A percentile compares a stretch with the other conserved stretches of the same genome.
Conservation (phyloP, 2,888 invertebrate genomes). For the Diadegma fenestrale region DNA sequence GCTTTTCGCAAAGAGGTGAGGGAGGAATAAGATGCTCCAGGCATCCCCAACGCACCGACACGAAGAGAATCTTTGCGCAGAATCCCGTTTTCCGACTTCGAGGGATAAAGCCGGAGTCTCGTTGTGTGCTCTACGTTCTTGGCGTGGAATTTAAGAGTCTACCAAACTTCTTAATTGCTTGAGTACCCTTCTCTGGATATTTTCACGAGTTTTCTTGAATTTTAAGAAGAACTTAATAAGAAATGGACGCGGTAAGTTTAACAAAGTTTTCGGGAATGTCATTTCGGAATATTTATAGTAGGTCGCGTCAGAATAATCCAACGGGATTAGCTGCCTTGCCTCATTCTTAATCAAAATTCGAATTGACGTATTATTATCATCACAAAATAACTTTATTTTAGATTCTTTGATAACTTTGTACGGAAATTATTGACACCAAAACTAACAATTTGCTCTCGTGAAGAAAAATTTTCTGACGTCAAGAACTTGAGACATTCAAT, state of each 20-base stretch:
- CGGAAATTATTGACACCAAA: too few species aligned
- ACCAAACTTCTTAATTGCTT: slow-evolving; percentile 53
- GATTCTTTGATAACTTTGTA: too few species aligned
- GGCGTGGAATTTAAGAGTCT: slow-evolving; percentile 39
- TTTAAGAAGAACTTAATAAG: not conserved
- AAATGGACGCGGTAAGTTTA: not conserved
- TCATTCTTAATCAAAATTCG: not conserved
- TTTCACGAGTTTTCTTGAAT: slow-evolving; percentile 19
- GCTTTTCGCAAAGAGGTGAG: slow-evolving; percentile 12
- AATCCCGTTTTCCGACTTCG: slow-evolving; percentile 19
- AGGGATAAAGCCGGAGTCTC: slow-evolving; percentile 29
- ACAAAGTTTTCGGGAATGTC: not conserved
- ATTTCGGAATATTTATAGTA: slow-evolving; percentile 9
- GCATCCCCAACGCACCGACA: not conserved
- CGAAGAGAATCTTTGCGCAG: not conserved
- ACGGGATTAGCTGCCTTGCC: not conserved
- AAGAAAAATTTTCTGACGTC: too few species aligned
- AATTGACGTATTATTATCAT: too few species aligned
- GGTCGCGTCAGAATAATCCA: not conserved
- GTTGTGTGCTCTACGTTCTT: not conserved
- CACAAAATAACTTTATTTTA: too few species aligned
- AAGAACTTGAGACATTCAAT: too few species aligned
- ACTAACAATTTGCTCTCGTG: too few species aligned
- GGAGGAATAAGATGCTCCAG: slow-evolving; percentile 24
- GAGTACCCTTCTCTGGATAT: slow-evolving; percentile 18